Evolutionary conservation across 2,113 vertebrate genomes (phyloP), one percentile per base, ranked within the genome.

Genomic region (Bufo gargarizans): DNA sequence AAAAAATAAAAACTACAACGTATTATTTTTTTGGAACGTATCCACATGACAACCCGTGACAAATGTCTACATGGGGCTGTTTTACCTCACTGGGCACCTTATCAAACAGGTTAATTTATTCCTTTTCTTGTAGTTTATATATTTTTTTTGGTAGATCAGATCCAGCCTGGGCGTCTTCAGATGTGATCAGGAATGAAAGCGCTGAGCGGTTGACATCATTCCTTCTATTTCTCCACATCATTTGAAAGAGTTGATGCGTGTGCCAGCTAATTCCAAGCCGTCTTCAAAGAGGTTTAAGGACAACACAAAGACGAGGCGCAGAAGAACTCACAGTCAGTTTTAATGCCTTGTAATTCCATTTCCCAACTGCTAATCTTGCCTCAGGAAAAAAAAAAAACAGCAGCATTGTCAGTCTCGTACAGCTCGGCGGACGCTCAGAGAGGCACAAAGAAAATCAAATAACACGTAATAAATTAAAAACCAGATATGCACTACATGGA

Each of bases 351-450:
- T 69, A 88, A 65, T 82, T 88, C 65, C 79, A 59, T 82, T 82
- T 88, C 86, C 78, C 86, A 76, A 58, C 63, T 11, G 86, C 65
- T 82, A 79, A 74, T 88, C 53, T 82, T 50, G 86, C 86, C 86
- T 59, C 53, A 76, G 86, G 86, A 82, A 74, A 87, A 33, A 33
- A 33, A 20, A 65, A 78, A 63, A 53, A 76, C 55, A 82, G 13
- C 43, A 63, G 45, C 20, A 72, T n/a, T 63, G 49, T 47, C 56
- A 81, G 56, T 59, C 55, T 88, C 55, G 49, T 76, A 33, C 33
- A 81, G 43, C 59, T 53, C 20, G n/a, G 13, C 13, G 13, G 56
- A 33, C 12, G 12, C 17, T 88, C 22, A 50, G 13, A 72, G 47
- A 19, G 43, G 69, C 17, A 4, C 47, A 76, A 50, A 76, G 19